phyloP scores from a whole-genome alignment of 2,888 invertebrate species.

The Andrena camellia region DNA sequence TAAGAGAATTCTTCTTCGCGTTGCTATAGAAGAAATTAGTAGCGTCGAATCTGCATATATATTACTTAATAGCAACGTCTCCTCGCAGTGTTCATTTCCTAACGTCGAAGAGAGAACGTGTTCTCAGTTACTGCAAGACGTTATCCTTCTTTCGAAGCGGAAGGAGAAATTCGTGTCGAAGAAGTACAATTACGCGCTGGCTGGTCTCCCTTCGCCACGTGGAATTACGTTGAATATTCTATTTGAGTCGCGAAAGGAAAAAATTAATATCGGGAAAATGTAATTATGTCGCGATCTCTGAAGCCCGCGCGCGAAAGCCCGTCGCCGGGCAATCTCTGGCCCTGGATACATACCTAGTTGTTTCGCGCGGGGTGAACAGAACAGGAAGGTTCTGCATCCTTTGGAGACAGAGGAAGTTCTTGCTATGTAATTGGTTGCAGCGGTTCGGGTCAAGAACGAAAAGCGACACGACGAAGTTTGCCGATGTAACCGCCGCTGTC shows the following conservation, averaged over 20 bases:
- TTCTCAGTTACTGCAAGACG: not conserved
- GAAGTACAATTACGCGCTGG: constrained; percentile 15
- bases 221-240: constrained; percentile 11
- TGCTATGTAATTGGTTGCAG: constrained; percentile 56
- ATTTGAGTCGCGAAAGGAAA: constrained; percentile 7
- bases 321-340: constrained; percentile 20
- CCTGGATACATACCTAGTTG: constrained; percentile 26
- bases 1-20: too few species aligned
- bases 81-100: not conserved
- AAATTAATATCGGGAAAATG: constrained; percentile 35
- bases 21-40: not conserved
- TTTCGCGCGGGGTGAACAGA: constrained; percentile 33
- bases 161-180: not conserved
- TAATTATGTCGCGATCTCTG: constrained; percentile 24
- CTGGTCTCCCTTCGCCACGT: not conserved
- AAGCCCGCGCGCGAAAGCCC: constrained; percentile 38
- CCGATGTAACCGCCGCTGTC: constrained; percentile 22
- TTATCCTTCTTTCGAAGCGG: not conserved
- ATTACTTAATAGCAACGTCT: not conserved
- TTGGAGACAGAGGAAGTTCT: constrained; percentile 51
- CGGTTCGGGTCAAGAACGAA: constrained; percentile 54
- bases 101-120: not conserved
- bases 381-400: constrained; percentile 51
- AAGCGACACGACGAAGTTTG: constrained; percentile 44
- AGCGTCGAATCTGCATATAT: not conserved